Base-by-base conservation (phyloP, 2,888 invertebrate genomes). In the Ernsta delagoae region DNA sequence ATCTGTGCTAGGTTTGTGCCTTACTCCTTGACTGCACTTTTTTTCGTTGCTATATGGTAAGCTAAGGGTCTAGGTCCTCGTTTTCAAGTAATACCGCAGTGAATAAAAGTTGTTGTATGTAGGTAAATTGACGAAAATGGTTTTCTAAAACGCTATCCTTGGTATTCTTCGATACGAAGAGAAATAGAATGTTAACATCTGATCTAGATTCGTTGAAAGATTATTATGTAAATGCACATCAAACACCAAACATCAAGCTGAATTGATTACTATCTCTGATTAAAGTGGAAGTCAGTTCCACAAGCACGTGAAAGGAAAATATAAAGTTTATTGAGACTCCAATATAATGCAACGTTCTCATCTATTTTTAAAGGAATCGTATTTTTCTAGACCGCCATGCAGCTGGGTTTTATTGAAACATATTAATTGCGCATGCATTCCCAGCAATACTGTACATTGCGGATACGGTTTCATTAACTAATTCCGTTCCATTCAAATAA, bases 1-100 rank as follows among this genome's bases (percentile, higher is more conserved):
- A n/a, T 98, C 84, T 98, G 98, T 86, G 98, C 97, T 70, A 96
- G 97, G 96, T 16, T 50, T 31, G 31, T 31, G 31, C 2, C 31
- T 31, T 31, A 31, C 31, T 31, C 31, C 2, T 31, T 31, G 31
- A 31, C 31, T 31, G 31, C 31, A 31, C 31, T 31, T 31, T 31
- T 31, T 31, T 31, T 31, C 31, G 0, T 31, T 31, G 31, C 4
- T 31, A 24, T 31, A 2, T 31, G 31, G 31, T 4, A 31, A 2
- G 31, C 31, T 31, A 31, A 31, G 31, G 31, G 3, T 4, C 31
- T 4, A 31, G 31, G 4, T 31, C 31, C 0, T 3, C 2, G 31
- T 3, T 31, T 31, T 31, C n/a, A n/a, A n/a, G 9, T 2, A 6
- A 50, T 50, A 16, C 16, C 16, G 6, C 16, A 12, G 36, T n/a